A percentile compares a stretch with the other conserved stretches of the same genome.
phyloP scores from a whole-genome alignment of 2,888 invertebrate species.

The Tenodera sinensis region DNA sequence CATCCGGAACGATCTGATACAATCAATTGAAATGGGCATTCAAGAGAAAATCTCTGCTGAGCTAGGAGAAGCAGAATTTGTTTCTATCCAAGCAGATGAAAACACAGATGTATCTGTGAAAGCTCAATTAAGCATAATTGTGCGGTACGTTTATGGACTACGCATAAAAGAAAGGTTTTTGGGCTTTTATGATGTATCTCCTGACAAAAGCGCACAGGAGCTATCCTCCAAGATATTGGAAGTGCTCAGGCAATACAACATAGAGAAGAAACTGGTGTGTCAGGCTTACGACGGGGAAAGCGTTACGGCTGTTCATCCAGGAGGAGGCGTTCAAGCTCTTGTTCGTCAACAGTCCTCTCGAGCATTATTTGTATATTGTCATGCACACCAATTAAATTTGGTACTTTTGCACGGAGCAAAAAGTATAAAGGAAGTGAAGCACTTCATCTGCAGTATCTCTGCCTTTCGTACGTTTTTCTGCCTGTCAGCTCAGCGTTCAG shows the following conservation, averaged over 20 bases:
- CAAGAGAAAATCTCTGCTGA: slow-evolving; percentile 2
- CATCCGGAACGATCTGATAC: neutral
- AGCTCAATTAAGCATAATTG: slow-evolving; percentile 25
- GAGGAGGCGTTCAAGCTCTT: neutral
- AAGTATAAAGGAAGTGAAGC: neutral
- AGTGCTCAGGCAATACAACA: neutral
- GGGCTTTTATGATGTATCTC: slow-evolving; percentile 15
- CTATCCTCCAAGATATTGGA: neutral
- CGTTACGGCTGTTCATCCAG: neutral
- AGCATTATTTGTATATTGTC: neutral
- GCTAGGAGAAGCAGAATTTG: slow-evolving; percentile 1
- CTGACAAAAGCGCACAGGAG: neutral
- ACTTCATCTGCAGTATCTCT: neutral
- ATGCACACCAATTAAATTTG: neutral
- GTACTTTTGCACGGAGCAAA: neutral
- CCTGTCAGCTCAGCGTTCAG: neutral
- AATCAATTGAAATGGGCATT: neutral
- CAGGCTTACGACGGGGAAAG: slow-evolving; percentile 24
- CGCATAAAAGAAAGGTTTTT: slow-evolving; percentile 18
- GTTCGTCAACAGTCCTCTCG: neutral
- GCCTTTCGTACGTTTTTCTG: neutral
- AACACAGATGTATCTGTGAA: slow-evolving; percentile 21
- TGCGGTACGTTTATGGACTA: slow-evolving; percentile 15
- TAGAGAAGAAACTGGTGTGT: slow-evolving; percentile 15
- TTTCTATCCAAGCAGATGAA: slow-evolving; percentile 23